Evolutionary conservation across 2,888 invertebrate genomes (phyloP), one percentile per base, ranked within the genome.

Genomic region (Stegophylla sp.): DNA sequence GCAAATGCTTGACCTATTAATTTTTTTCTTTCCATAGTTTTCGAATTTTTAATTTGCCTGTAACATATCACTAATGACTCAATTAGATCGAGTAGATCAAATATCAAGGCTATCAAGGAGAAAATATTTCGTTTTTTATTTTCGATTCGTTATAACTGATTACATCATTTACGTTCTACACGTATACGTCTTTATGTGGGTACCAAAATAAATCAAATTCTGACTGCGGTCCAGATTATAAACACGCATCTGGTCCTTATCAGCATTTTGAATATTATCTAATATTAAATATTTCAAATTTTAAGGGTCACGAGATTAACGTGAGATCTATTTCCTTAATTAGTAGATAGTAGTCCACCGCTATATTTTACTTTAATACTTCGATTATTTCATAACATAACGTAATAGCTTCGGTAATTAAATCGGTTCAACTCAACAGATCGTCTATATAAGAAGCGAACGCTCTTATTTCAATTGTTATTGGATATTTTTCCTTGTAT

Each of bases 391-490:
- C 13, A 15, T n/a, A 9, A 2, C 64, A 34, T n/a, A 41, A 9
- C 17, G 5, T 7, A 9, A 82, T 45, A 0, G 84, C 84, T 69
- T 84, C 53, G 5, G 82, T 77, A 2, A 83, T 15, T 15, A 82
- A 77, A n/a, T 71, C 28, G 0, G 82, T 82, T 9, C 85, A 85
- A 20, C 83, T 73, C n/a, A 85, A 73, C 0, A 84, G 73, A 82
- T 86, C 85, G 67, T 86, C 85, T 20, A 86, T 84, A 51, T 86
- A 86, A 59, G 85, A 84, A 74, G 85, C 84, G 0, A 82, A 17
- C 12, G 23, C 12, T 12, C 85, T 83, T 12, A 83, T 82, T 34
- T 82, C 17, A 3, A 83, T 56, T 5, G 83, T 84, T n/a, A 56
- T 9, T 0, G 84, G 83, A 4, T 43, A 43, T 59, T 73, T 82